Conservation (phyloP, 2,888 invertebrate genomes). For the Caenorhabditis zanzibari region DNA sequence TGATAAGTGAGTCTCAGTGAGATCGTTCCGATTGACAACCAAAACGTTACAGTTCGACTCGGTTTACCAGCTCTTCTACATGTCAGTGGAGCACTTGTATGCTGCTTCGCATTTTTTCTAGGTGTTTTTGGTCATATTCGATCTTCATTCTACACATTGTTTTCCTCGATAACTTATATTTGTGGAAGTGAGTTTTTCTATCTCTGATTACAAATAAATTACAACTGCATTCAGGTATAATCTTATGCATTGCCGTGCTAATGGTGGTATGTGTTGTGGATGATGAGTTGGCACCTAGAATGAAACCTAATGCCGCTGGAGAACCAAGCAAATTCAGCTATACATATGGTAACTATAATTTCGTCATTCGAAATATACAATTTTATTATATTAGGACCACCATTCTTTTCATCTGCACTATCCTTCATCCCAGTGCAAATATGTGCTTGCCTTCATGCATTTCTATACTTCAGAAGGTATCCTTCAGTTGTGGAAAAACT, state of each 20-base stretch:
- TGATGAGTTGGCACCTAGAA: constrained; percentile 82
- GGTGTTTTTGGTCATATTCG: constrained; percentile 78
- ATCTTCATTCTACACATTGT: constrained; percentile 76
- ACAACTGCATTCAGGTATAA: constrained; percentile 67
- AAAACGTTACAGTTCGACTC: constrained; percentile 75
- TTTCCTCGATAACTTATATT: constrained; percentile 81
- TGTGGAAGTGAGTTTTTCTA: constrained; percentile 75
- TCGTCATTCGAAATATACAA: no score
- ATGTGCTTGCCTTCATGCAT: constrained; percentile 80
- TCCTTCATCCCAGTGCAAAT: constrained; percentile 81
- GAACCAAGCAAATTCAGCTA: constrained; percentile 81
- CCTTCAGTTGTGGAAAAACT: constrained; percentile 76
- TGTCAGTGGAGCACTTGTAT: constrained; percentile 76
- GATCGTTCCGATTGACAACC: neutral
- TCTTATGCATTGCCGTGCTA: constrained; percentile 78
- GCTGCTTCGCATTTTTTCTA: constrained; percentile 77
- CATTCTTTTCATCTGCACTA: constrained; percentile 80
- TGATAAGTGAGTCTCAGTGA: constrained; percentile 77
- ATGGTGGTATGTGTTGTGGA: constrained; percentile 83
- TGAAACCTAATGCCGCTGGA: constrained; percentile 82
- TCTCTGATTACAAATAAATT: neutral
- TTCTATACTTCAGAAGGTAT: constrained; percentile 77
- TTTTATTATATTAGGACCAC: constrained; percentile 71
- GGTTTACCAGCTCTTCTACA: constrained; percentile 80
- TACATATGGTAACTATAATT: constrained; percentile 71